Evolutionary conservation across 2,888 invertebrate species (phyloP).

Genomic region (Drosophila helvetica): DNA sequence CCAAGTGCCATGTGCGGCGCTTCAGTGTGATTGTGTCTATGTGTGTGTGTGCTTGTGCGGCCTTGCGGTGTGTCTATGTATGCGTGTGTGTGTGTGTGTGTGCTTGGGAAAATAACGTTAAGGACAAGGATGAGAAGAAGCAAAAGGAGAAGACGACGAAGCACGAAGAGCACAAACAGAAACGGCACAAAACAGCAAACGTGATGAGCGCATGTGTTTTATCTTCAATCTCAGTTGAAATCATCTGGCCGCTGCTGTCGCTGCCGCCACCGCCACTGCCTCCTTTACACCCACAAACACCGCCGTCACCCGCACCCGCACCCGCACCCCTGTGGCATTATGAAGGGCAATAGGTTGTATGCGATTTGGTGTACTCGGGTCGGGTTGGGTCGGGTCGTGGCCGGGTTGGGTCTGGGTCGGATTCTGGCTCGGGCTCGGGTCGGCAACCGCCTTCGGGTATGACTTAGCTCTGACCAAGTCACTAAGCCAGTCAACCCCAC

Average conservation of each 20-base stretch:
- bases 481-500: slow-evolving; percentile 50
- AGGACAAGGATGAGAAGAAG: slow-evolving; percentile 7
- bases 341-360: slow-evolving; percentile 77
- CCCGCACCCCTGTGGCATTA: slow-evolving; percentile 46
- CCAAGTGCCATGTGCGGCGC: slow-evolving; percentile 73
- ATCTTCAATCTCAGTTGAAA: slow-evolving; percentile 77
- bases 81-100: slow-evolving; percentile 36
- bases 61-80: slow-evolving; percentile 57
- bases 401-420: slow-evolving; percentile 51
- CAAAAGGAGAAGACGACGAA: slow-evolving; percentile 22
- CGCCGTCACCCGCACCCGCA: slow-evolving; percentile 6
- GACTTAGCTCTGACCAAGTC: slow-evolving; percentile 58
- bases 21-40: slow-evolving; percentile 5
- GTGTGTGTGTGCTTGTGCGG: slow-evolving; percentile 48
- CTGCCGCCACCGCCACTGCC: slow-evolving; percentile 5
- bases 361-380: slow-evolving; percentile 34
- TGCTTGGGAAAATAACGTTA: neutral
- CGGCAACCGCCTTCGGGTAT: slow-evolving; percentile 49
- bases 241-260: slow-evolving; percentile 59
- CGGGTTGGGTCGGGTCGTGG: slow-evolving; percentile 25
- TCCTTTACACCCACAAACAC: neutral
- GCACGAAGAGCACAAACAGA: slow-evolving; percentile 51
- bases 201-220: slow-evolving; percentile 78
- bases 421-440: slow-evolving; percentile 43
- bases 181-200: slow-evolving; percentile 66